Base-by-base conservation (phyloP, 2,797 vertebrate species). In the Lepilemur ruficaudatus region DNA sequence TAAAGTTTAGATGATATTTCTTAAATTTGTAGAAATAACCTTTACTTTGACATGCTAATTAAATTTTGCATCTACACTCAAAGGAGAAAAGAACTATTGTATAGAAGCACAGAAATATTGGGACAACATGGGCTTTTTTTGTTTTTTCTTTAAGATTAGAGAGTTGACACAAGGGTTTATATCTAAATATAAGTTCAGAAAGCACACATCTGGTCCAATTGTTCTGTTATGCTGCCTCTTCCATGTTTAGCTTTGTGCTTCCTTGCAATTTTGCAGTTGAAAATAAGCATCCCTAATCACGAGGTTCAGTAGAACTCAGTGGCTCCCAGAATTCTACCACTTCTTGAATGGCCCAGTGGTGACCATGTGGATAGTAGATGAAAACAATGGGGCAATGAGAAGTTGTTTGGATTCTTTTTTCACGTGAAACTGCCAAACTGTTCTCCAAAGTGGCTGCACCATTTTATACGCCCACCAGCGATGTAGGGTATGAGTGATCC, bases 41-140 rank as follows among this genome's bases (percentile, higher is more conserved):
- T 90, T 88, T 50, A 50, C 78, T 52, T 89, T 73, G 61, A 7
- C 41, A 50, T 22, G 14, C 13, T 30, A 14, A 48, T 81, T 59
- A 41, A 69, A 93, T 30, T 84, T 59, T 92, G 8, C 25, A 59
- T 48, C 79, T 81, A 23, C 1, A 15, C 23, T 43, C 35, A 48
- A 55, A 85, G 11, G 32, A 72, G 52, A 50, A 92, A 91, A 59
- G 11, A 20, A 9, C 10, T 5, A 2, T 5, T 15, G 2, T 18
- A 2, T 1, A 32, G 0, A 0, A 50, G 15, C 5, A 7, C 0
- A 30, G 38, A 18, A 38, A 50, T 52, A 41, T 12, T 35, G 46
- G 46, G 2, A 20, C n/a, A 52, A 43, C 48, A 35, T 1, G 23
- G 32, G 1, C n/a, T 73, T 86, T 65, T 13, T 32, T 41, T 30